A percentile compares a stretch with the other conserved stretches of the same genome.
phyloP scores from a whole-genome alignment of 2,888 invertebrate species.

The Polia nebulosa region DNA sequence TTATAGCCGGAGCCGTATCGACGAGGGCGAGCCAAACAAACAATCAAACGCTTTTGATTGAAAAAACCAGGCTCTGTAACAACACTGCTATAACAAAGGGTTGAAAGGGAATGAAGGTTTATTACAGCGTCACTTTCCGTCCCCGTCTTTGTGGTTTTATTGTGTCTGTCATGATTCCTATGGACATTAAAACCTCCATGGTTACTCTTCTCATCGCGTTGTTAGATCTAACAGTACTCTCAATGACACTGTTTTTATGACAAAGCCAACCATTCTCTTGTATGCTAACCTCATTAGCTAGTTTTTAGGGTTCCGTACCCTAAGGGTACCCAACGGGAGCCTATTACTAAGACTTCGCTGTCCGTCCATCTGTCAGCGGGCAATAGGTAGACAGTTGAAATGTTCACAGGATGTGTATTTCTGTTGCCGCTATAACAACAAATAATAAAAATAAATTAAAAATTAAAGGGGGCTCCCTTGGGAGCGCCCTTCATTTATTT shows the following conservation, averaged over 20 bases:
- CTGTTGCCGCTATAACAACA: no score
- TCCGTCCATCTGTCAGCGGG: no score
- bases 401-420: no score
- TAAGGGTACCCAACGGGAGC: no score
- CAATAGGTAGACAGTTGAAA: no score
- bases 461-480: no score
- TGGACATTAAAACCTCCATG: background rate
- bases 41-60: constrained; percentile 70
- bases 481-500: no score
- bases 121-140: background rate
- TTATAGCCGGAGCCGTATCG: constrained; percentile 68
- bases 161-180: no score
- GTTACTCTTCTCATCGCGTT: background rate
- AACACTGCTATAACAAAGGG: background rate
- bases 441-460: no score
- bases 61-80: constrained; percentile 44
- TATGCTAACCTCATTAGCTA: constrained; percentile 21
- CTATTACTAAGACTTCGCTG: no score
- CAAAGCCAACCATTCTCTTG: constrained; percentile 1
- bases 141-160: no score
- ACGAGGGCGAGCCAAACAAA: constrained; percentile 81
- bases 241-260: constrained; percentile 16
- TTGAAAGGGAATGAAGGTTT: background rate
- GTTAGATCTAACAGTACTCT: background rate
- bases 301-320: no score